Evolutionary conservation across 2,888 invertebrate species (phyloP), one percentile per base, ranked within the genome.

Genomic region (Agonopterix arenella): DNA sequence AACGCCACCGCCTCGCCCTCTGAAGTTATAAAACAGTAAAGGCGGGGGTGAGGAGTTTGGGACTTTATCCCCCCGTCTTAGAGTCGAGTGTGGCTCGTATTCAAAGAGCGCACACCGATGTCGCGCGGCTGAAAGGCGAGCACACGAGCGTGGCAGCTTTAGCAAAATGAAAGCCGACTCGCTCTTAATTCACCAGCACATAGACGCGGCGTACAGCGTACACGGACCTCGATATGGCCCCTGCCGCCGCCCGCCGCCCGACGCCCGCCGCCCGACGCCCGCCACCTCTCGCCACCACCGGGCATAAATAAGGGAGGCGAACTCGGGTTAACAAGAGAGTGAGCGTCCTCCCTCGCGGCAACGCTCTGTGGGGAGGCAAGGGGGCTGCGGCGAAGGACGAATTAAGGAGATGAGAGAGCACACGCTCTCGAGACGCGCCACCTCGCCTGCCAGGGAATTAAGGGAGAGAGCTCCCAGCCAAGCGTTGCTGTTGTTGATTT

Each of bases 321-420:
- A 80, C 84, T 80, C 82, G 83, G 83, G 80, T 85, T 84, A 86
- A 83, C 82, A 79, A 84, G 86, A 82, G 83, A 82, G 76, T 73
- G 80, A 76, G 76, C 76, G 71, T 70, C 76, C 83, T 65, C 80
- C 79, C 77, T 66, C 72, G 68, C 69, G 67, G 71, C 78, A 72
- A 28, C 40, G 40, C 40, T 68, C 68, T 76, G 75, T 75, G 76
- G 75, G 65, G 80, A 79, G 75, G 73, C 75, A 80, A n/a, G 88
- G 86, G 86, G 86, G 86, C 73, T 86, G 86, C 76, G 85, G 85
- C 86, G 89, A 88, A 88, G 89, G 89, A 88, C 89, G 85, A 89
- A 86, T 86, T 89, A 88, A 89, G 89, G 88, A 89, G 89, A 88
- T 86, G 86, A 86, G 86, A 86, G 85, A 88, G 86, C 84, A 82